Evolutionary conservation across 2,888 invertebrate species (phyloP), one percentile per base, ranked within the genome.

Genomic region (Limnephilus lunatus): DNA sequence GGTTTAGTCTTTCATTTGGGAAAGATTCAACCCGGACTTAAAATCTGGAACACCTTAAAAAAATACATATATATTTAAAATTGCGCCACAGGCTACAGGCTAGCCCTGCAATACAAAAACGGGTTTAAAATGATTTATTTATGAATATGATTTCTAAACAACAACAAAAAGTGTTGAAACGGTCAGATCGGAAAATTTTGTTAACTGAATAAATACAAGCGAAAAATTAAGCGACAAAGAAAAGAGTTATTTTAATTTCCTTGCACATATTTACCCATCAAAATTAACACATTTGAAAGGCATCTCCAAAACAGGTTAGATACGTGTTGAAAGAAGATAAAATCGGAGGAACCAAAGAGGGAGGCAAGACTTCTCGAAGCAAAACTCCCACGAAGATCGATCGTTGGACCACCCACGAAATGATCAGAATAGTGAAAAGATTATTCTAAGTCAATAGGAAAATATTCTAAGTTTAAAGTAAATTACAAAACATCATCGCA

Each of bases 371-470:
- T 31, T 32, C 82, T 82, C 30, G 31, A 19, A 31, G 85, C 85
- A 25, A 85, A 85, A 85, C 85, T 31, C 39, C 39, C 35, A 39
- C 85, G 35, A 85, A 85, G 15, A 85, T 85, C 85, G 85, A 82
- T 82, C 14, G 31, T 39, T 19, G 85, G 85, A 85, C 85, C 85
- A 85, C 85, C 85, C 85, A 85, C 11, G n/a, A 85, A 35, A 85
- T 19, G 39, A 32, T 31, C 15, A 85, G 39, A 82, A 85, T 85
- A 85, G 39, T 39, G 85, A 35, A 35, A 32, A 25, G 11, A 85
- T 68, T 25, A 68, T n/a, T 68, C 9, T 25, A 68, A 68, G 19
- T 25, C 68, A n/a, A 68, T 7, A 68, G 25, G 68, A 68, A 68
- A 68, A 68, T 25, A 68, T n/a, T 5, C 25, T 7, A 1, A 19